These are phyloP conservation scores for Ctenopoma multispine DNA, from an alignment of 2,797 vertebrate genomes.

Conservation along the genomic window DNA sequence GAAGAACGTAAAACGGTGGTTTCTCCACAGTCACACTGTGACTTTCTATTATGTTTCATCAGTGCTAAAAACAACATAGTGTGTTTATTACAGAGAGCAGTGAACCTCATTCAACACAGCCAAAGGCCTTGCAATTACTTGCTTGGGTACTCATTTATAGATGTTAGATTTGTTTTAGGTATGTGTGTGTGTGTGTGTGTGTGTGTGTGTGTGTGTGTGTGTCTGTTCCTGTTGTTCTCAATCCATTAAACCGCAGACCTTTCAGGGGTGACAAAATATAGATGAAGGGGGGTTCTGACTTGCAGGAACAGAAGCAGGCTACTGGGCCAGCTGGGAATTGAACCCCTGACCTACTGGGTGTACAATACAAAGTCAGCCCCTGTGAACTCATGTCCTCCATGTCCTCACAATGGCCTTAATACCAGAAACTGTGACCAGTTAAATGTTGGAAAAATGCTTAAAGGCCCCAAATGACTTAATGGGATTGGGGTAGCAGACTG, in stretches of 20 bases:
- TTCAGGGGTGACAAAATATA: slow-evolving; percentile 60
- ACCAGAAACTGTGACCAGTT: slow-evolving; percentile 69
- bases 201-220: slow-evolving; percentile 30
- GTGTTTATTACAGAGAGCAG: slow-evolving; percentile 60
- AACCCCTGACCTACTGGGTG: slow-evolving; percentile 63
- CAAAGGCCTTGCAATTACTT: slow-evolving; percentile 76
- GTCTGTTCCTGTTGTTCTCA: slow-evolving; percentile 48
- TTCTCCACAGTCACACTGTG: slow-evolving; percentile 17
- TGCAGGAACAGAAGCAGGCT: slow-evolving; percentile 39
- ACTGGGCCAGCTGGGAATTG: slow-evolving; percentile 59
- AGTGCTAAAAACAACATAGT: slow-evolving; percentile 47
- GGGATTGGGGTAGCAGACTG: slow-evolving; percentile 71
- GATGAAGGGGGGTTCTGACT: slow-evolving; percentile 63
- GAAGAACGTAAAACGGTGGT: slow-evolving; percentile 36
- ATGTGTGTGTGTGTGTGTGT: slow-evolving; percentile 32
- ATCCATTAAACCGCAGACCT: slow-evolving; percentile 60
- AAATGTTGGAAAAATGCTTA: slow-evolving; percentile 80
- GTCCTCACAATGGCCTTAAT: slow-evolving; percentile 65
- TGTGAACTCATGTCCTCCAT: slow-evolving; percentile 62
- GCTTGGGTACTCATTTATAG: slow-evolving; percentile 76
- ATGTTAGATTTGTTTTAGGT: slow-evolving; percentile 60
- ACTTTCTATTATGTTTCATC: slow-evolving; percentile 61
- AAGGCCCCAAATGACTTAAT: slow-evolving; percentile 76
- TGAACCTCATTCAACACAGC: slow-evolving; percentile 57
- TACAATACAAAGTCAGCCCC: slow-evolving; percentile 49